Evolutionary conservation across 2,888 invertebrate species (phyloP), one percentile per base, ranked within the genome.

Genomic region (Cinara cedri): DNA sequence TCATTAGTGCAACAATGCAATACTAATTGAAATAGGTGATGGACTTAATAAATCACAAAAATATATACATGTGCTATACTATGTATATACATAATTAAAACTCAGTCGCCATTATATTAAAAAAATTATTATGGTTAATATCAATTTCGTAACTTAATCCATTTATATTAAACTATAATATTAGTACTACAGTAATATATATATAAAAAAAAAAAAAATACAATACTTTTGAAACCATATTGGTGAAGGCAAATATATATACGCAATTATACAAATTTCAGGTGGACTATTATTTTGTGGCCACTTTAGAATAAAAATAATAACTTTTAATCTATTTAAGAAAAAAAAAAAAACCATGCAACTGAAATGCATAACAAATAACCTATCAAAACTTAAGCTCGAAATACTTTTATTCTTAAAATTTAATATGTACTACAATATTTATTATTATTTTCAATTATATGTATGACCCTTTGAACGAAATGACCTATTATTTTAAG

Each of bases 381-480:
- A 78, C 34, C 51, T 60, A 24, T 24, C 19, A 13, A 70, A 68
- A 60, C 21, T 57, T 76, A 68, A 57, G 55, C 46, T 76, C 66
- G 42, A 76, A 46, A 66, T 76, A 76, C 21, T 26, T 68, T 66
- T 0, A 44, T 21, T 26, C 49, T 19, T 6, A 54, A 19, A 63
- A 75, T 24, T 24, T 66, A 24, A 26, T 49, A 19, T 42, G 11
- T 19, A 65, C 19, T 63, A 44, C 49, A 21, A 16, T 4, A 42
- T 26, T 19, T 34, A 51, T 55, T 51, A 21, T 19, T 19, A 44
- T 54, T 34, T 66, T 49, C 14, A 34, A 42, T 19, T 72, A 24
- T 42, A 71, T 14, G 54, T 57, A 66, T 76, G 66, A 76, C 75
- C 75, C 75, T 76, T 66, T 76, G 46, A 66, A 76, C 66, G 26